These are phyloP conservation scores for Oligia fasciuncula DNA, from an alignment of 2,888 invertebrate genomes.

Conservation along the genomic window DNA sequence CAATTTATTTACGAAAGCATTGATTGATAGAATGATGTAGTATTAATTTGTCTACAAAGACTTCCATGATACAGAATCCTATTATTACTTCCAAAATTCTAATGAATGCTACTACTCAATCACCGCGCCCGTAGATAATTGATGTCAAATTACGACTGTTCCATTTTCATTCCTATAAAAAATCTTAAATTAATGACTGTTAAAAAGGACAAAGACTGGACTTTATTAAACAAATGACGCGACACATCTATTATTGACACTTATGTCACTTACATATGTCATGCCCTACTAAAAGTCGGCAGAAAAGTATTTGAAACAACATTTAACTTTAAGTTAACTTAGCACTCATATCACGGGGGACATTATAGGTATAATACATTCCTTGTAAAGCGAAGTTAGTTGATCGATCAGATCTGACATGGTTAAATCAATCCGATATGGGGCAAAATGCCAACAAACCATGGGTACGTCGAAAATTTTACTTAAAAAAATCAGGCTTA, in stretches of 20 bases:
- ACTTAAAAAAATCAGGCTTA: background rate
- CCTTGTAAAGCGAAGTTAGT: slow-evolving; percentile 54
- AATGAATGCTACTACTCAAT: slow-evolving; percentile 27
- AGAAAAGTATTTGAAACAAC: slow-evolving; percentile 47
- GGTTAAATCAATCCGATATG: background rate
- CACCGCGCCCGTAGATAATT: slow-evolving; percentile 28
- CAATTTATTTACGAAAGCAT: background rate
- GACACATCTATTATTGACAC: slow-evolving; percentile 20
- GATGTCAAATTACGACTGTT: slow-evolving; percentile 7
- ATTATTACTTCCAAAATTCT: slow-evolving; percentile 4
- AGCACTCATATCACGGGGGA: slow-evolving; percentile 44
- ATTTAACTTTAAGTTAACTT: slow-evolving; percentile 33
- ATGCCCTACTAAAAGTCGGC: slow-evolving; percentile 30
- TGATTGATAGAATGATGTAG: background rate
- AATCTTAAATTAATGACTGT: background rate
- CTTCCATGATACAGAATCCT: background rate
- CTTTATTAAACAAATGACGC: slow-evolving; percentile 20
- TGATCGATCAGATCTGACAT: slow-evolving; percentile 41
- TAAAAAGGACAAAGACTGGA: slow-evolving; percentile 39
- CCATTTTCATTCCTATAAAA: slow-evolving; percentile 19
- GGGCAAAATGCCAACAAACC: background rate
- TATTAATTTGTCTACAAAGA: slow-evolving; percentile 20
- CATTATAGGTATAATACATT: slow-evolving; percentile 40
- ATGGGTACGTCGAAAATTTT: background rate
- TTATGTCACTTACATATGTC: slow-evolving; percentile 18